Evolutionary conservation across 2,113 vertebrate species (phyloP), one percentile per base, ranked within the genome.

Genomic region (Morone chrysops): DNA sequence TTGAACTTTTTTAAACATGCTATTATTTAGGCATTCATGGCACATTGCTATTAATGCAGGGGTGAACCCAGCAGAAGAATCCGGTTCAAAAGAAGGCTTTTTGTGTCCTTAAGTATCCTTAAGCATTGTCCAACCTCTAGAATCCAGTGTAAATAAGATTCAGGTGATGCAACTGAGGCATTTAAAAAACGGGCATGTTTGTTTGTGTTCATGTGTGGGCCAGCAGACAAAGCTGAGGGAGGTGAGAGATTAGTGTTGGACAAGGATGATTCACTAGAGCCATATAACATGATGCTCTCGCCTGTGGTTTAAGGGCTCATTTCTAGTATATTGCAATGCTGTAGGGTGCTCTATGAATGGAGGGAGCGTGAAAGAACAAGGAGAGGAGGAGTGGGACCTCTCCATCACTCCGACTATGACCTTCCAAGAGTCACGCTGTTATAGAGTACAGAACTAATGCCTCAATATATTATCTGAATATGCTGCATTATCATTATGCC

Each of bases 381-480:
- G 6, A 70, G 81, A 92, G 87, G 84, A 87, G 87, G 90, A 87
- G 90, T 66, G 85, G 86, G 83, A 91, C 69, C 85, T 83, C 86
- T 92, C 82, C 87, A 93, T 92, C 89, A 90, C 91, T 88, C 82
- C 48, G 18, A 62, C 80, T 76, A 47, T 89, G 92, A 94, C 93
- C 93, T 93, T 93, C 90, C 85, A 66, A 84, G 88, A 93, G 92
- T 93, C 93, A 89, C 16, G 83, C 82, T 77, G 84, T 60, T 87
- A 82, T 71, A 77, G 75, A 92, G 89, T 73, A 88, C 88, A 81
- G 84, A 87, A 87, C 90, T 93, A 93, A 94, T 92, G 93, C 89
- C 82, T 91, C 89, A 31, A 87, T 93, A 89, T 90, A 92, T 94
- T 92, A 92, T 81, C 76, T 80, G 83, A 89, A 91, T 91, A 87